Conservation (phyloP, 2,888 invertebrate species). For the Chrysolina americana region DNA sequence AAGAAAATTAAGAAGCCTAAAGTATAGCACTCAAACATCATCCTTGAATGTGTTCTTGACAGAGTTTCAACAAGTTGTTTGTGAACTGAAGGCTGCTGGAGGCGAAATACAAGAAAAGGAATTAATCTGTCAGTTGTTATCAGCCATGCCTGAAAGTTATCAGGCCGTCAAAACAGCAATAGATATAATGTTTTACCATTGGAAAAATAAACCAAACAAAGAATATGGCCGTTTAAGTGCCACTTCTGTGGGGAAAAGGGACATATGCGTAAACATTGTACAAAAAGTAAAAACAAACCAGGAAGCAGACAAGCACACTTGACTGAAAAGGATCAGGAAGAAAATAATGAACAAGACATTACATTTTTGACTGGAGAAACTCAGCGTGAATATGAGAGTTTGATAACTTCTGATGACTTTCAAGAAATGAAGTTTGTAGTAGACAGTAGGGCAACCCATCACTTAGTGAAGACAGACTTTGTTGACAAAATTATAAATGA, state of each 20-base stretch:
- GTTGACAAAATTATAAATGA: conserved; percentile 35
- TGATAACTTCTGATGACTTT: neutral
- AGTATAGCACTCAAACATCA: conserved; percentile 10
- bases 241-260: conserved; percentile 43
- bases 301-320: conserved; percentile 23
- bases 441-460: conserved; percentile 54
- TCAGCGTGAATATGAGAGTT: neutral
- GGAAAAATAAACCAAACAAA: conserved; percentile 28
- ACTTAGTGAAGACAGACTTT: conserved; percentile 42
- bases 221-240: conserved; percentile 34
- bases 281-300: conserved; percentile 20
- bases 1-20: conserved; percentile 35
- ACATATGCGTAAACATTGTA: conserved; percentile 39
- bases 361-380: conserved; percentile 31
- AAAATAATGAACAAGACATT: conserved; percentile 7
- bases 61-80: conserved; percentile 28
- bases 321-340: conserved; percentile 11
- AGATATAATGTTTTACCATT: conserved; percentile 33
- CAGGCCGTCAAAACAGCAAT: conserved; percentile 36
- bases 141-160: conserved; percentile 33
- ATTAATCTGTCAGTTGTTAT: conserved; percentile 20
- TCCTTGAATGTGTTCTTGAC: conserved; percentile 19
- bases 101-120: conserved; percentile 16
- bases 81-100: conserved; percentile 20
- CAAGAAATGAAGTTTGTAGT: conserved; percentile 47